These are phyloP conservation scores for Formica aserva DNA, from an alignment of 2,888 invertebrate species.

Conservation along the genomic window DNA sequence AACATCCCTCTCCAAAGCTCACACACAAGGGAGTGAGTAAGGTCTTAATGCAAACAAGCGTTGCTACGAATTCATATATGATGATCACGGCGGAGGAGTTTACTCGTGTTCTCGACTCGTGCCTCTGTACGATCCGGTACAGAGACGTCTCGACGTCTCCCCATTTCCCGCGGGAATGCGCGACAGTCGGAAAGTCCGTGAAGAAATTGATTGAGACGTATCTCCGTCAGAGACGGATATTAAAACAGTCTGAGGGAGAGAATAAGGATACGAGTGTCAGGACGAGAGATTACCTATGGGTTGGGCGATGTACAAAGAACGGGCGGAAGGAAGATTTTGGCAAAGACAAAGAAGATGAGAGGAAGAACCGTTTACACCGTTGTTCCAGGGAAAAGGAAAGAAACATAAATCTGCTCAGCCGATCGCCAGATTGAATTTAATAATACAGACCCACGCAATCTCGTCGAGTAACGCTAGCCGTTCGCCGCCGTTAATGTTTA, in stretches of 20 bases:
- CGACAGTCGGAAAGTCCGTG: slow-evolving; percentile 55
- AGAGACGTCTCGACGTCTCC: slow-evolving; percentile 29
- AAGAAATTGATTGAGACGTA: slow-evolving; percentile 81
- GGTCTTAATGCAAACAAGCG: not conserved
- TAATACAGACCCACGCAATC: slow-evolving; percentile 80
- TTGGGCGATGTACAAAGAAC: slow-evolving; percentile 29
- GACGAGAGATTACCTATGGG: slow-evolving; percentile 44
- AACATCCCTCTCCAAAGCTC: slow-evolving; percentile 3
- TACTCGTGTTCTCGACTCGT: slow-evolving; percentile 54
- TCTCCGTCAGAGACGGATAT: slow-evolving; percentile 77
- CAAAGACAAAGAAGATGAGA: slow-evolving; percentile 22
- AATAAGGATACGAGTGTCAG: slow-evolving; percentile 64
- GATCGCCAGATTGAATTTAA: slow-evolving; percentile 80
- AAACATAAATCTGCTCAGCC: slow-evolving; percentile 72
- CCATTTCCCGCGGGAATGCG: slow-evolving; percentile 67
- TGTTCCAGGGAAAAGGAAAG: slow-evolving; percentile 2
- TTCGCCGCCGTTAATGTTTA: slow-evolving; percentile 78
- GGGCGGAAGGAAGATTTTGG: slow-evolving; percentile 19
- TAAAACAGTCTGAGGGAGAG: slow-evolving; percentile 73
- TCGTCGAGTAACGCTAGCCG: slow-evolving; percentile 73
- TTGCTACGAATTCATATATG: slow-evolving; percentile 17
- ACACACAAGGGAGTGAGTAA: not conserved
- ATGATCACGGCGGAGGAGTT: slow-evolving; percentile 49
- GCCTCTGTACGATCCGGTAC: slow-evolving; percentile 19
- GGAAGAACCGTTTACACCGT: slow-evolving; percentile 10